Percentiles rank a stretch among this genome's conserved stretches.
phyloP scores from a whole-genome alignment of 92 coral and sea anemone genomes.

The Zoanthus sansibaricus region DNA sequence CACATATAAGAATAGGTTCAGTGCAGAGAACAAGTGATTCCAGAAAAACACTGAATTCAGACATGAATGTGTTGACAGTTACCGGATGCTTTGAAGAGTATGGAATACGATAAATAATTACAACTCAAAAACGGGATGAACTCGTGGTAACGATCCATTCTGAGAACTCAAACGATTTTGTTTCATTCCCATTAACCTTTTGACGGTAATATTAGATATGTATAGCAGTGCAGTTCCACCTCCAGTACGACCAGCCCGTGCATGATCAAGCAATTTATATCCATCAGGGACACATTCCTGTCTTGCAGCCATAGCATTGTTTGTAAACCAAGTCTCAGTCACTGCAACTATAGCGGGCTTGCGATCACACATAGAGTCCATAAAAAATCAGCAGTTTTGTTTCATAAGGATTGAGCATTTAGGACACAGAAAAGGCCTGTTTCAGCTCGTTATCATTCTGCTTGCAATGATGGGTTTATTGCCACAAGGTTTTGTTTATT shows the following conservation, averaged over 20 bases:
- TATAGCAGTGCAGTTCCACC: background rate
- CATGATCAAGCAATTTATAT: background rate
- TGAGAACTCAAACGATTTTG: too few species aligned
- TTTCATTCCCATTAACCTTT: too few species aligned
- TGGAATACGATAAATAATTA: too few species aligned
- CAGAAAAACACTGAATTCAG: too few species aligned
- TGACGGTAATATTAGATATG: background rate
- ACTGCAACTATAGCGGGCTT: background rate
- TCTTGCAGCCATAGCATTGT: background rate
- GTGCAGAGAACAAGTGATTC: too few species aligned
- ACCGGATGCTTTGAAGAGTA: too few species aligned
- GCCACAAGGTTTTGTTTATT: background rate
- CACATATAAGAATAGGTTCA: too few species aligned
- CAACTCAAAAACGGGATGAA: too few species aligned
- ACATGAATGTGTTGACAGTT: too few species aligned
- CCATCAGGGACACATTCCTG: background rate
- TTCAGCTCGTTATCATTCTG: background rate
- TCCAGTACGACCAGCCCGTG: background rate
- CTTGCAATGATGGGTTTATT: background rate
- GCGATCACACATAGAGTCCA: conserved; percentile 31
- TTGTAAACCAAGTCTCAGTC: conserved; percentile 11
- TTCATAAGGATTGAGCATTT: conserved; percentile 42
- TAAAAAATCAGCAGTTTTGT: conserved; percentile 1
- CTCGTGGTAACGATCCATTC: too few species aligned
- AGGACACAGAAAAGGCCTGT: conserved; percentile 18